phyloP scores from a whole-genome alignment of 2,888 invertebrate species.

The Rhyacophila evoluta region DNA sequence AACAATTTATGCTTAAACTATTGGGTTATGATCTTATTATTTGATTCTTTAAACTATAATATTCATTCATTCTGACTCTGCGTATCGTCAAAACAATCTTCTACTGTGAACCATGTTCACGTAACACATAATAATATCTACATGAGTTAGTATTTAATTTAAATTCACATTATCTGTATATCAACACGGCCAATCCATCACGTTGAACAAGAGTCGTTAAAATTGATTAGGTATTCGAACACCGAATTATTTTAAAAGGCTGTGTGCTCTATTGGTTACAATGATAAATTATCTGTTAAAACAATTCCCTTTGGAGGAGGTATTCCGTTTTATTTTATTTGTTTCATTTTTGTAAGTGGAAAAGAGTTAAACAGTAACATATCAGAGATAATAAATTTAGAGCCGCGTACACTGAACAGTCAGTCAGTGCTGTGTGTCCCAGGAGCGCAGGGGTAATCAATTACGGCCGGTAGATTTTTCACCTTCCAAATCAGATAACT shows the following conservation, averaged over 20 bases:
- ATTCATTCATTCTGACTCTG: too few relatives aligned
- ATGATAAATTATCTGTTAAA: constrained; percentile 20
- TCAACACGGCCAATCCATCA: not conserved
- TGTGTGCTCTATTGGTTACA: constrained; percentile 3
- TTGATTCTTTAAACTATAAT: too few relatives aligned
- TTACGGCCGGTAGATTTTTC: constrained; percentile 50
- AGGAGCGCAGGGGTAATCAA: constrained; percentile 50
- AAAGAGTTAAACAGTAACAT: constrained; percentile 18
- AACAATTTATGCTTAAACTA: too few relatives aligned
- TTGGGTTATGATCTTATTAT: too few relatives aligned
- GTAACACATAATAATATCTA: too few relatives aligned
- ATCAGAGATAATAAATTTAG: constrained; percentile 26
- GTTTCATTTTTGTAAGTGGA: constrained; percentile 22
- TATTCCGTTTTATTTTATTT: constrained; percentile 8
- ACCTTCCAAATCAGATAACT: constrained; percentile 51
- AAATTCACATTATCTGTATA: not conserved
- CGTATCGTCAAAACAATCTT: too few relatives aligned
- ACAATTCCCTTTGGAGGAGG: not conserved
- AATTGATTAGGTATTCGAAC: constrained; percentile 1
- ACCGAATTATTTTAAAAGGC: not conserved
- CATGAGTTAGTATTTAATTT: not conserved
- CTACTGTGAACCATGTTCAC: too few relatives aligned
- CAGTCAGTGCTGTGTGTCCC: constrained; percentile 38
- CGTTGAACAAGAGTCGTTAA: not conserved
- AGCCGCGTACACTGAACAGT: constrained; percentile 25